A percentile compares a stretch with the other conserved stretches of the same genome.
Evolutionary conservation across 2,797 vertebrate species (phyloP).

Genomic region (Xerus rutilus): DNA sequence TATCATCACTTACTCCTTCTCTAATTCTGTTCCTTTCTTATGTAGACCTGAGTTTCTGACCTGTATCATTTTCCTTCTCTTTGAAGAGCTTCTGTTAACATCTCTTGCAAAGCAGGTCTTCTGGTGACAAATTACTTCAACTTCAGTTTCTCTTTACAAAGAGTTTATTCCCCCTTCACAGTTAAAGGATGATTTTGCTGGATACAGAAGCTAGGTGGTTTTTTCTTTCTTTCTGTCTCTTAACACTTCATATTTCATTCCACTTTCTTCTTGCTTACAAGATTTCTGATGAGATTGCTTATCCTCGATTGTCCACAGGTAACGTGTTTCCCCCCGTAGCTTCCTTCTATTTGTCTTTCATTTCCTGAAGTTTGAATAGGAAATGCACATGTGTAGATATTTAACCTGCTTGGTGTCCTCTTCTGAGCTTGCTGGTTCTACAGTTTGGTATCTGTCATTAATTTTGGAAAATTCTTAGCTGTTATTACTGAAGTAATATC

Average conservation of each 20-base stretch:
- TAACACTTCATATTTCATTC: neutral
- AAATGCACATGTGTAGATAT: neutral
- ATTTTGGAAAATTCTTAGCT: neutral
- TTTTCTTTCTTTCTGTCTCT: neutral
- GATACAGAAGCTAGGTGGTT: neutral
- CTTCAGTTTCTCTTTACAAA: constrained; percentile 6
- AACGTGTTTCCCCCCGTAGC: neutral
- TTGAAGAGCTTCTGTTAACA: neutral
- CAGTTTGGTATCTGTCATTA: neutral
- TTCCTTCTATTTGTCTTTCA: neutral
- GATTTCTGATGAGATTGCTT: neutral
- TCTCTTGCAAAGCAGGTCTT: neutral
- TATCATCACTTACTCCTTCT: neutral
- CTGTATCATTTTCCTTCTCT: neutral
- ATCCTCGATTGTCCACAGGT: neutral
- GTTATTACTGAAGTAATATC: constrained; percentile 21
- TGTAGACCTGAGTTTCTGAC: neutral
- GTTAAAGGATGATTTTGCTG: neutral
- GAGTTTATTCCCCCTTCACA: neutral
- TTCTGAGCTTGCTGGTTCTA: neutral
- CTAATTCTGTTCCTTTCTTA: neutral
- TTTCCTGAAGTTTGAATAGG: neutral
- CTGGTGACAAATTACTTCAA: neutral
- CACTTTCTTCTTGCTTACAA: neutral
- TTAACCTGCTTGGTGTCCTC: neutral